Evolutionary conservation across 2,888 invertebrate genomes (phyloP).

Genomic region (Lypha dubia): DNA sequence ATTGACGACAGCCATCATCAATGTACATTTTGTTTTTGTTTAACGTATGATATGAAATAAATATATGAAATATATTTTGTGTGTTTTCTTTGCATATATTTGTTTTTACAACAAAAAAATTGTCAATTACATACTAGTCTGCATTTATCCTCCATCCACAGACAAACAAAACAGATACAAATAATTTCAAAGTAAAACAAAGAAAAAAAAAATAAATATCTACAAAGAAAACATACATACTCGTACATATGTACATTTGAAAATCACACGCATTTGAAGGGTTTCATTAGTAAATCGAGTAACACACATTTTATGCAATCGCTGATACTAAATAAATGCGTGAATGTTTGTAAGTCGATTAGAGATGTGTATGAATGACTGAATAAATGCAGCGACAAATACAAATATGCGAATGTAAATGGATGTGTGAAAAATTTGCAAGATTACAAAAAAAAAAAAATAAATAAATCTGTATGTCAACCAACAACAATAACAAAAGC

Average conservation of each 20-base stretch:
- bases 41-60: too few species aligned
- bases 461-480: conserved; percentile 73
- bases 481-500: conserved; percentile 15
- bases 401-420: conserved; percentile 30
- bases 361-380: conserved; percentile 2
- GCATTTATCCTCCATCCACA: conserved; percentile 17
- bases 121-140: neutral
- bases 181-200: neutral
- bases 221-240: conserved; percentile 8
- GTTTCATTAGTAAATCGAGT: conserved; percentile 67
- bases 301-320: neutral
- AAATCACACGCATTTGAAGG: conserved; percentile 72
- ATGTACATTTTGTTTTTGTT: too few species aligned
- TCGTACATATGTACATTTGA: too few species aligned
- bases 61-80: too few species aligned
- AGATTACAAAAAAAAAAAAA: conserved; percentile 62
- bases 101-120: too few species aligned
- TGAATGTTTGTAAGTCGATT: conserved; percentile 45
- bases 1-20: too few species aligned
- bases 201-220: conserved; percentile 30
- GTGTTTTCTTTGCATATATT: too few species aligned
- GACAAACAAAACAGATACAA: neutral
- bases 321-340: neutral
- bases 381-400: conserved; percentile 25
- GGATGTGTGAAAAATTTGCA: conserved; percentile 69